A percentile compares a stretch with the other conserved stretches of the same genome.
Conservation (phyloP, 2,797 vertebrate genomes). For the Craterocephalus amniculus region DNA sequence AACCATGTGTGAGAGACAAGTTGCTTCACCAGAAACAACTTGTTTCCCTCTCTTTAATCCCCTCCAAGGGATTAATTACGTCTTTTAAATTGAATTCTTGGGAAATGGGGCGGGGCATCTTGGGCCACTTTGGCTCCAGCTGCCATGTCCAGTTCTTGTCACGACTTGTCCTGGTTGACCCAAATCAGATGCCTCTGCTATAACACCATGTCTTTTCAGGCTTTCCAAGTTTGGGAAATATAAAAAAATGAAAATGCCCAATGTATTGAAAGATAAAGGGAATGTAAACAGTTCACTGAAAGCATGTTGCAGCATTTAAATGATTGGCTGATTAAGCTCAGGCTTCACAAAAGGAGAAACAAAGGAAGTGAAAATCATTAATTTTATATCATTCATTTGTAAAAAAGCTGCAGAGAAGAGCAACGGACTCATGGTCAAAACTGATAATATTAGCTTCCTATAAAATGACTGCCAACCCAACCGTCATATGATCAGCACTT, state of each 20-base stretch:
- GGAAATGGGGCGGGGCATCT: neutral
- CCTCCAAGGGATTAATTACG: constrained; percentile 6
- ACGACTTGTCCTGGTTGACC: neutral
- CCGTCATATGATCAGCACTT: neutral
- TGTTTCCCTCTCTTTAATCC: neutral
- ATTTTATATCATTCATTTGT: too few species aligned
- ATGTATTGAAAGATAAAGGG: neutral
- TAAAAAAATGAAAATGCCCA: neutral
- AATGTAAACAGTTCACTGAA: neutral
- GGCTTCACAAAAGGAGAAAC: neutral
- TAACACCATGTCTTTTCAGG: constrained; percentile 7
- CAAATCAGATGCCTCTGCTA: constrained; percentile 14
- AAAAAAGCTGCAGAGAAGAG: neutral
- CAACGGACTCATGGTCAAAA: neutral
- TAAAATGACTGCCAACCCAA: too few species aligned
- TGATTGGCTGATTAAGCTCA: neutral
- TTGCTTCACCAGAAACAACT: constrained; percentile 2
- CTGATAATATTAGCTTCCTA: too few species aligned
- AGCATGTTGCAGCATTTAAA: neutral
- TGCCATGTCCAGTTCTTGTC: constrained; percentile 25
- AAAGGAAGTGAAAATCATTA: too few species aligned
- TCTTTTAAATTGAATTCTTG: constrained; percentile 6
- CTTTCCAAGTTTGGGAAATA: neutral
- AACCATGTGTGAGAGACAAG: neutral
- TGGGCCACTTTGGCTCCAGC: constrained; percentile 11